Evolutionary conservation across 2,113 vertebrate genomes (phyloP).

Genomic region (Sceloporus undulatus): DNA sequence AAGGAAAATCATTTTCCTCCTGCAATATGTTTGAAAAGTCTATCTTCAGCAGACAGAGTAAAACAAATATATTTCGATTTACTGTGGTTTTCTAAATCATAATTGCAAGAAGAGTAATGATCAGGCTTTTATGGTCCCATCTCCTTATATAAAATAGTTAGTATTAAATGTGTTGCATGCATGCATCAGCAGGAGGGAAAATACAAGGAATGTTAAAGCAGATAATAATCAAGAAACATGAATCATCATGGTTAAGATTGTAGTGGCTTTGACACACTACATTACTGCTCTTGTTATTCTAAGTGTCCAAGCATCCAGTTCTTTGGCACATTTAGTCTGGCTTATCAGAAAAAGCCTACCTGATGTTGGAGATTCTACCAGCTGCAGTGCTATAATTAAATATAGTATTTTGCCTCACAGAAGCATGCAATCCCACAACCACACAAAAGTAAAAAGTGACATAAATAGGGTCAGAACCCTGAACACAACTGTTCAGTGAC

Average conservation of each 20-base stretch:
- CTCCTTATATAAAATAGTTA: neutral
- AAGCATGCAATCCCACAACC: no score
- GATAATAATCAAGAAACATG: neutral
- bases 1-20: constrained; percentile 53
- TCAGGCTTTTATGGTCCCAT: neutral
- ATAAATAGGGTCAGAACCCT: no score
- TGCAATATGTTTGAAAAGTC: constrained; percentile 57
- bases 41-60: constrained; percentile 41
- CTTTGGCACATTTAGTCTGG: no score
- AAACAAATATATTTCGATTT: constrained; percentile 30
- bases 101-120: constrained; percentile 44
- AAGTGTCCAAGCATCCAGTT: no score
- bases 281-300: neutral
- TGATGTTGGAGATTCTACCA: no score
- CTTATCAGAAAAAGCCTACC: no score
- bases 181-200: neutral
- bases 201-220: neutral
- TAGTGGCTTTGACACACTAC: neutral
- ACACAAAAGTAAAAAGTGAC: no score
- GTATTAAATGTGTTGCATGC: neutral
- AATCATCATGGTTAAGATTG: neutral
- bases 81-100: constrained; percentile 22
- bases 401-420: no score
- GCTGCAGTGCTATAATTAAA: no score
- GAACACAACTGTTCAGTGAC: no score